These are phyloP conservation scores for Drosophila ficusphila DNA, from an alignment of 1,140 invertebrate genomes.

Conservation along the genomic window DNA sequence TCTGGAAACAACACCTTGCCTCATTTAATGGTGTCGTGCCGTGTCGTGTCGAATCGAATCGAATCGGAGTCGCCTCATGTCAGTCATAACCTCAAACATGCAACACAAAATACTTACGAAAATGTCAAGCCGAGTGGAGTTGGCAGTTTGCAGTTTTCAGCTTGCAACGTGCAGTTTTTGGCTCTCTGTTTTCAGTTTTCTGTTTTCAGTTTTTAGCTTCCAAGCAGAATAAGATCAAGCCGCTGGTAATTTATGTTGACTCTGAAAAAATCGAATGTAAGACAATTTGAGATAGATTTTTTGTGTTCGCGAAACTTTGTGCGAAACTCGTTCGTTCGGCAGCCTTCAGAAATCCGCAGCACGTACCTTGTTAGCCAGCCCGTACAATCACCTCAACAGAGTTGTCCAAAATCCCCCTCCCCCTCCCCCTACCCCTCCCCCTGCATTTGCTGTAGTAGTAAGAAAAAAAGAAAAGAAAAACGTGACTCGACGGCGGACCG, in stretches of 20 bases:
- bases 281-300: slow-evolving; percentile 73
- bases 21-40: slow-evolving; percentile 53
- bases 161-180: not conserved
- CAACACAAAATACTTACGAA: slow-evolving; percentile 24
- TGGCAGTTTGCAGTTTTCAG: not conserved
- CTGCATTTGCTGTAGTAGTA: too few species aligned
- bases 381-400: slow-evolving; percentile 74
- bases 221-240: slow-evolving; percentile 61
- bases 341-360: slow-evolving; percentile 73
- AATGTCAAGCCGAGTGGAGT: slow-evolving; percentile 28
- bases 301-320: slow-evolving; percentile 1
- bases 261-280: slow-evolving; percentile 78
- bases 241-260: slow-evolving; percentile 76
- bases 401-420: slow-evolving; percentile 26
- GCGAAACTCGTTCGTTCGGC: slow-evolving; percentile 65
- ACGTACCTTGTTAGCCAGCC: slow-evolving; percentile 70
- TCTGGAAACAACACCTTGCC: slow-evolving; percentile 46
- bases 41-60: slow-evolving; percentile 46
- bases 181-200: too few species aligned
- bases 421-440: not conserved
- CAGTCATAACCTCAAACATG: slow-evolving; percentile 69
- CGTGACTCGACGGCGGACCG: slow-evolving; percentile 63
- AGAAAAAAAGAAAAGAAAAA: slow-evolving; percentile 31
- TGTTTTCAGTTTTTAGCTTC: too few species aligned
- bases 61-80: slow-evolving; percentile 18